Conservation (phyloP, 2,888 invertebrate species). For the Neocrepidodera transversa region DNA sequence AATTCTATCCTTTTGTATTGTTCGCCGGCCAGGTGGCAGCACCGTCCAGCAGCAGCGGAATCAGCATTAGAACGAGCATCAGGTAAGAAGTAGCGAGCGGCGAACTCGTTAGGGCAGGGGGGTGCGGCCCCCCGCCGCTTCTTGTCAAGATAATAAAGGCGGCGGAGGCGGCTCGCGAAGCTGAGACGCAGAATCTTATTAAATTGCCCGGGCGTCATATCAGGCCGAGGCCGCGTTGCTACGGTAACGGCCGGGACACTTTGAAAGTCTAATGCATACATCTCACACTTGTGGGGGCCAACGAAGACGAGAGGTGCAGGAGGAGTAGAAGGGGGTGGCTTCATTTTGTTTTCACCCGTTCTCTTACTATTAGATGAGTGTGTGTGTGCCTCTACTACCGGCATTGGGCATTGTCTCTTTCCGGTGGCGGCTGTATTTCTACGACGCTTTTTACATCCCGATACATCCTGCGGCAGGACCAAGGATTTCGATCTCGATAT, state of each 20-base stretch:
- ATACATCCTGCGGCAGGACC: slow-evolving; percentile 44
- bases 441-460: slow-evolving; percentile 47
- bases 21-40: slow-evolving; percentile 39
- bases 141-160: slow-evolving; percentile 53
- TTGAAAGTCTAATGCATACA: slow-evolving; percentile 63
- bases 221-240: slow-evolving; percentile 70
- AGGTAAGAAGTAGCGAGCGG: slow-evolving; percentile 44
- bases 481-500: slow-evolving; percentile 10
- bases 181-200: slow-evolving; percentile 63
- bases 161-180: slow-evolving; percentile 50
- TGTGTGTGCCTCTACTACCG: slow-evolving; percentile 19
- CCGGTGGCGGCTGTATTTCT: slow-evolving; percentile 4
- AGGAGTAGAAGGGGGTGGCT: slow-evolving; percentile 53
- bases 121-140: slow-evolving; percentile 37
- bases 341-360: slow-evolving; percentile 60
- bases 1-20: slow-evolving; percentile 17
- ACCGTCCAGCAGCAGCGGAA: slow-evolving; percentile 29
- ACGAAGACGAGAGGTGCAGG: slow-evolving; percentile 41
- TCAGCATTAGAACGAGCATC: slow-evolving; percentile 23
- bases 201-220: slow-evolving; percentile 71
- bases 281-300: slow-evolving; percentile 59
- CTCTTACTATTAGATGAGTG: slow-evolving; percentile 53
- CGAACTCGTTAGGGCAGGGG: slow-evolving; percentile 42
- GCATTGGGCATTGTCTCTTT: slow-evolving; percentile 34
- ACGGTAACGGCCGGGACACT: slow-evolving; percentile 71